These are phyloP conservation scores for Cremastinae sp. DNA, from an alignment of 2,888 invertebrate genomes.

Conservation along the genomic window DNA sequence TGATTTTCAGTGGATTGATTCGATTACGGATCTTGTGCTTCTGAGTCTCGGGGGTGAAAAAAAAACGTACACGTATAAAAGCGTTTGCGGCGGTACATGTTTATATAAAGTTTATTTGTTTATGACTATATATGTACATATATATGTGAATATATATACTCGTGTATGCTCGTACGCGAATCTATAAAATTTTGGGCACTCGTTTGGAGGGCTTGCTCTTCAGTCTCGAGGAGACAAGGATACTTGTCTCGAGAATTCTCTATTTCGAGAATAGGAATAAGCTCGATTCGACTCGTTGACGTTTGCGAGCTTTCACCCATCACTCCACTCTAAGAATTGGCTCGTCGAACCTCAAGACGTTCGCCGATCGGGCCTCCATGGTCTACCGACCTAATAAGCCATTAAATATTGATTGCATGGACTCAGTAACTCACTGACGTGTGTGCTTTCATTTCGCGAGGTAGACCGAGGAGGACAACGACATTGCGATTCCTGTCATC, in stretches of 20 bases:
- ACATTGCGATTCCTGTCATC: too few relatives aligned
- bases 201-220: constrained; percentile 36
- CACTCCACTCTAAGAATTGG: constrained; percentile 45
- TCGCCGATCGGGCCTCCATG: constrained; percentile 53
- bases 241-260: constrained; percentile 50
- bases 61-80: not conserved
- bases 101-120: constrained; percentile 2
- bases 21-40: too few relatives aligned
- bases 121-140: constrained; percentile 17
- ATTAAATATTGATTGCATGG: constrained; percentile 9
- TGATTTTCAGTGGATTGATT: too few relatives aligned
- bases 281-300: constrained; percentile 15
- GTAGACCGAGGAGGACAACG: too few relatives aligned
- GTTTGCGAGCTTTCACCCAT: not conserved
- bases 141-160: not conserved
- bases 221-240: constrained; percentile 46
- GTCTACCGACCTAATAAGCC: constrained; percentile 48
- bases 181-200: constrained; percentile 4
- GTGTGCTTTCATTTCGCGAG: too few relatives aligned
- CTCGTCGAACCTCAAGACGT: constrained; percentile 51
- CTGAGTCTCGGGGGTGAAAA: not conserved
- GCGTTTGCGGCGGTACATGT: not conserved
- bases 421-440: too few relatives aligned
- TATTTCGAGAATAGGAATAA: constrained; percentile 51
- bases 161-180: not conserved